Conservation (phyloP, 2,797 vertebrate genomes). For the Acrocephalus scirpaceus region DNA sequence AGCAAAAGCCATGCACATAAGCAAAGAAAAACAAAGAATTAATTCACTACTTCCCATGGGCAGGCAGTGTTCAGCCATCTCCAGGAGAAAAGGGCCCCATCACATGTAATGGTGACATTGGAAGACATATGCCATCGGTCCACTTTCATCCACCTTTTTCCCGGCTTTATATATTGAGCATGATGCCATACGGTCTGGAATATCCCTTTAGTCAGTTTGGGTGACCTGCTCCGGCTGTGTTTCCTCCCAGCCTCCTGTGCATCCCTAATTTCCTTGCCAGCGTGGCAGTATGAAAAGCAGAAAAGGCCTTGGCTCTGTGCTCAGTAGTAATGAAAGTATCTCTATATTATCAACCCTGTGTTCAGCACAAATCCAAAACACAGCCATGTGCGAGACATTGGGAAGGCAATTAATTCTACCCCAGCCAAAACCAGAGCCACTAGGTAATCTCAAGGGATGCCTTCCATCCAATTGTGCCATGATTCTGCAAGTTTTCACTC, state of each 20-base stretch:
- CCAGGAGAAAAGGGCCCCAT: neutral
- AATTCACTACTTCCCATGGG: neutral
- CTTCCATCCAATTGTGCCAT: accelerated
- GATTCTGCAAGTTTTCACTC: neutral
- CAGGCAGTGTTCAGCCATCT: neutral
- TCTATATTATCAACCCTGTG: neutral
- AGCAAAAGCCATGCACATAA: neutral
- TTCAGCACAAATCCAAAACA: neutral
- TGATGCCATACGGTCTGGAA: neutral
- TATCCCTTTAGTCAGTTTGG: neutral
- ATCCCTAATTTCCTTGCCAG: neutral
- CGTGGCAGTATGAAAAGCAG: accelerated
- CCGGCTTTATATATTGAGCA: neutral
- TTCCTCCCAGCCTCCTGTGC: neutral
- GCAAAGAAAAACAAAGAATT: neutral
- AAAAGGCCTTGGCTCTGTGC: neutral
- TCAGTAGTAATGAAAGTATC: neutral
- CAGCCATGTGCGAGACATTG: accelerated
- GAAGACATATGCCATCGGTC: neutral
- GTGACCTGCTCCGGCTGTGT: neutral
- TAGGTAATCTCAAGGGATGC: neutral
- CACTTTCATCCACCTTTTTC: neutral
- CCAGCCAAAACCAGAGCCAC: neutral
- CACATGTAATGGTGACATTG: accelerated
- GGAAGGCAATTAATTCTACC: neutral